These are phyloP conservation scores for Synanthedon formicaeformis DNA, from an alignment of 2,888 invertebrate species.

Conservation along the genomic window DNA sequence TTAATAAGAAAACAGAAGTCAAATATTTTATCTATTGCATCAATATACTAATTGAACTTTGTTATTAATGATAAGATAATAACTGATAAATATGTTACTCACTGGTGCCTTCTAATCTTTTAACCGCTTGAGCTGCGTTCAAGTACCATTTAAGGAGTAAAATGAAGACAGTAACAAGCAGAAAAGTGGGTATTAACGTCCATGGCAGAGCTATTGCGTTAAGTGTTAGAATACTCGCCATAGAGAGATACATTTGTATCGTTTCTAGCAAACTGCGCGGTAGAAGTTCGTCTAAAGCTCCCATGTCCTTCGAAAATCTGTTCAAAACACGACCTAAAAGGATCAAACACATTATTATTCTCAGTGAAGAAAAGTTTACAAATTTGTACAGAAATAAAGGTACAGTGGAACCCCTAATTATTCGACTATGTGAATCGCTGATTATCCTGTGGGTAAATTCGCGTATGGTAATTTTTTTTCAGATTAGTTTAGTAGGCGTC, in stretches of 20 bases:
- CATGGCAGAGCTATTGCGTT: constrained; percentile 73
- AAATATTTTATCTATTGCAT: too few species aligned
- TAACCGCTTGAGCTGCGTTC: constrained; percentile 77
- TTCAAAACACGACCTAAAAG: constrained; percentile 76
- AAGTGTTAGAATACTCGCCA: constrained; percentile 71
- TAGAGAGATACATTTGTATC: constrained; percentile 61
- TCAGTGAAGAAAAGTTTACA: too few species aligned
- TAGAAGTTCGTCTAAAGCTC: constrained; percentile 81
- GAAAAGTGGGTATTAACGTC: constrained; percentile 69
- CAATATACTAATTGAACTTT: too few species aligned
- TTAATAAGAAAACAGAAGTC: too few species aligned
- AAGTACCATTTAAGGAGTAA: constrained; percentile 73
- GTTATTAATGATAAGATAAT: too few species aligned
- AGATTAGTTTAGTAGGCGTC: too few species aligned
- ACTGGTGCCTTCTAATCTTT: constrained; percentile 74
- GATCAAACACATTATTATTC: too few species aligned
- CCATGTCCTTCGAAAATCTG: constrained; percentile 88
- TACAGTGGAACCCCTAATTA: too few species aligned
- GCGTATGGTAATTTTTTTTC: too few species aligned
- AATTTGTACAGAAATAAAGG: too few species aligned
- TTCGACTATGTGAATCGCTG: too few species aligned
- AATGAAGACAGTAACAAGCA: constrained; percentile 70
- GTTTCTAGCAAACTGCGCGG: constrained; percentile 78
- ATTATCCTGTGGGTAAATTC: too few species aligned
- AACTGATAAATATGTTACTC: constrained; percentile 21